phyloP scores from a whole-genome alignment of 2,113 vertebrate genomes.

The Tyrannus savana region DNA sequence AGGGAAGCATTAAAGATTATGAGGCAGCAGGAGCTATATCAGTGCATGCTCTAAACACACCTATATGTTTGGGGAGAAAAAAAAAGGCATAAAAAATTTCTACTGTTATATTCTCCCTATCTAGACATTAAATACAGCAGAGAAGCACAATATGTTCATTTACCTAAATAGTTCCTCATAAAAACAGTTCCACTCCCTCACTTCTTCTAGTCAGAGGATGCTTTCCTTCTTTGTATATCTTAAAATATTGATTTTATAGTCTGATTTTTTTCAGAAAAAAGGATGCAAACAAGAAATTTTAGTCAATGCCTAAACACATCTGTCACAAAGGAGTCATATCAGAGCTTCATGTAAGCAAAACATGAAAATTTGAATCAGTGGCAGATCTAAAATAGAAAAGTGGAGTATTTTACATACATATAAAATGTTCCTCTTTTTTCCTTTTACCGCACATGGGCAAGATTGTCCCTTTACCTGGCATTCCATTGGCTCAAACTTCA shows the following conservation, averaged over 20 bases:
- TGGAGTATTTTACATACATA: neutral
- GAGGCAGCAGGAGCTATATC: neutral
- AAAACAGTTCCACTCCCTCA: neutral
- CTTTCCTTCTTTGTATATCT: neutral
- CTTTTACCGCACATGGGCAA: neutral
- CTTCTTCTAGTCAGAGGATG: neutral
- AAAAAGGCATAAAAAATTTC: neutral
- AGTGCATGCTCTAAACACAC: neutral
- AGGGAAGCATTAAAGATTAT: neutral
- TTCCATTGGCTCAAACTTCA: neutral
- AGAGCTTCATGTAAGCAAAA: neutral
- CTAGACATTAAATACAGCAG: neutral
- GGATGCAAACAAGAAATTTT: neutral
- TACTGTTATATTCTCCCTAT: neutral
- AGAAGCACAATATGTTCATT: neutral
- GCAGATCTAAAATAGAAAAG: neutral
- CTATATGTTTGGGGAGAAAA: neutral
- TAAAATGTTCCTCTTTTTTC: neutral
- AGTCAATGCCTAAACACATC: neutral
- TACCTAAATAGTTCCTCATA: neutral
- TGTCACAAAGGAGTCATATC: neutral
- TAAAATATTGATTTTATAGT: neutral
- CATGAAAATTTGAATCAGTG: neutral
- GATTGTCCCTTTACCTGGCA: neutral
- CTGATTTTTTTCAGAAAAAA: neutral